Conservation (phyloP, 1,140 invertebrate genomes). For the Harpegnathos saltator region DNA sequence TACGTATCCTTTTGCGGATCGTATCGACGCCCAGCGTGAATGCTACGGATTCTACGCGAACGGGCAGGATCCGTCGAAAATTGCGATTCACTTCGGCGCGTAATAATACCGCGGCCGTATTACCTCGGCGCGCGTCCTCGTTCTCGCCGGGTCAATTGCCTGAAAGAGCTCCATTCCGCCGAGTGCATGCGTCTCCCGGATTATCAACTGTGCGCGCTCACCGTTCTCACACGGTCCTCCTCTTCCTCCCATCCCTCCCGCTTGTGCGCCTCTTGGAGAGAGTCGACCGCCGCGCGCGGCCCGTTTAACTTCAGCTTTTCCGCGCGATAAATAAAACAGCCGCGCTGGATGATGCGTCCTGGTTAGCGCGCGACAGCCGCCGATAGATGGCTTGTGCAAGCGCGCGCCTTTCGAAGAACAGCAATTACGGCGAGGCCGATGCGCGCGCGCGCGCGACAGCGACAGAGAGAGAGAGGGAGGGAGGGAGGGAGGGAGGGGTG, state of each 20-base stretch:
- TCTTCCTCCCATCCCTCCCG: too few species aligned
- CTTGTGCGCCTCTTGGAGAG: too few species aligned
- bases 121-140: slow-evolving; percentile 20
- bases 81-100: slow-evolving; percentile 63
- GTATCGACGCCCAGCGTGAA: slow-evolving; percentile 50
- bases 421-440: slow-evolving; percentile 53
- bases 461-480: too few species aligned
- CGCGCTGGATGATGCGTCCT: slow-evolving; percentile 29
- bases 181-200: slow-evolving; percentile 11
- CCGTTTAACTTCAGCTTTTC: slow-evolving; percentile 47
- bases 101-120: slow-evolving; percentile 62
- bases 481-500: too few species aligned
- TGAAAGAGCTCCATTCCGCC: slow-evolving; percentile 59
- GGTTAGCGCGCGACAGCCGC: slow-evolving; percentile 35
- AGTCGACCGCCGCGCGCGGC: slow-evolving; percentile 41
- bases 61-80: slow-evolving; percentile 44
- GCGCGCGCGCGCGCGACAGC: too few species aligned
- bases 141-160: slow-evolving; percentile 38
- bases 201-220: background rate
- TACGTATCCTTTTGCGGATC: slow-evolving; percentile 7
- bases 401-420: slow-evolving; percentile 63
- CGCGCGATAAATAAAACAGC: slow-evolving; percentile 61
- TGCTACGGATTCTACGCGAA: slow-evolving; percentile 7
- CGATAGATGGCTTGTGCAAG: slow-evolving; percentile 2
- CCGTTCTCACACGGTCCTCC: too few species aligned